Percentiles rank a stretch among this genome's conserved stretches.
These are phyloP conservation scores for Andricus grossulariae DNA, from an alignment of 1,140 invertebrate species.

Conservation along the genomic window DNA sequence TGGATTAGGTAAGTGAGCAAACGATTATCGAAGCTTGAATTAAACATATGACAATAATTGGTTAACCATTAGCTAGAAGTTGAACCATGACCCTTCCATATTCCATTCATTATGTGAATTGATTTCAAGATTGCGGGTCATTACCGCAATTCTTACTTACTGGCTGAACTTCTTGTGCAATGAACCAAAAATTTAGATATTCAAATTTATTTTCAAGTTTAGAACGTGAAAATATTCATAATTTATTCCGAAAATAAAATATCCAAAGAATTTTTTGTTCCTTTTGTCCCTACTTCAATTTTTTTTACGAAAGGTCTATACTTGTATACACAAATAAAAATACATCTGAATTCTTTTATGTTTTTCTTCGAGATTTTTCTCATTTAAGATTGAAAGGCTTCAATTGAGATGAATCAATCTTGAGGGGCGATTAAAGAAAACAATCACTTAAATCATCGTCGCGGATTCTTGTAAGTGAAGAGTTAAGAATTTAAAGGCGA, in stretches of 20 bases:
- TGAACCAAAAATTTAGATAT: background rate
- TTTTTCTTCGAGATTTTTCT: background rate
- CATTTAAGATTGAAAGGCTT: background rate
- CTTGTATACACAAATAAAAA: too few relatives aligned
- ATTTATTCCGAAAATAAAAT: background rate
- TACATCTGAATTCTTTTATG: too few relatives aligned
- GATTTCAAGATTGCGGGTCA: conserved; percentile 27
- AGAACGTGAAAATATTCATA: background rate
- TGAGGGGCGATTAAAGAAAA: conserved; percentile 7
- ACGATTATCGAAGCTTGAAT: conserved; percentile 25
- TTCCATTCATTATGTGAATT: conserved; percentile 7
- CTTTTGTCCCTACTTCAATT: too few relatives aligned
- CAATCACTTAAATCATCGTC: conserved; percentile 5
- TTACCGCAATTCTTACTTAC: background rate
- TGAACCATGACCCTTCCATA: conserved; percentile 20
- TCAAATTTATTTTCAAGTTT: background rate
- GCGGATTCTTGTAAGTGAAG: background rate
- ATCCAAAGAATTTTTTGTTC: too few relatives aligned
- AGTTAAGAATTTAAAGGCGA: background rate
- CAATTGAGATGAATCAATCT: background rate
- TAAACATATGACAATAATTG: conserved; percentile 24
- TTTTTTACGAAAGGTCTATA: too few relatives aligned
- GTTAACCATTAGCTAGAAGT: conserved; percentile 24
- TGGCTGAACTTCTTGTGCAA: conserved; percentile 6
- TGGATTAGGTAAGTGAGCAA: conserved; percentile 11